Conservation (phyloP, 2,797 vertebrate genomes). For the Petrocephalus sullivani region DNA sequence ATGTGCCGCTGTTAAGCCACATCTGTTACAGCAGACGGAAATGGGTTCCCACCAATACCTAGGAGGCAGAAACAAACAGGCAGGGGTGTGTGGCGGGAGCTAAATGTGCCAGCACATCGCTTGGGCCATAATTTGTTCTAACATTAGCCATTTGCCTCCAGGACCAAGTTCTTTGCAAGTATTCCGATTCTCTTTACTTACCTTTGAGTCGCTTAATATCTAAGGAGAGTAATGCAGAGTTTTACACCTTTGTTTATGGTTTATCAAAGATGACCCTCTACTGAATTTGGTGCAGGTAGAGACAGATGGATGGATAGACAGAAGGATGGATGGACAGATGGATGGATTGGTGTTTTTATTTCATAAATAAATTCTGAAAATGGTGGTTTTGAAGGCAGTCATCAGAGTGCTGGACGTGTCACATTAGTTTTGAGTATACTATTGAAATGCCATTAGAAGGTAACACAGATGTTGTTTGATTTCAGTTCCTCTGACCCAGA, state of each 20-base stretch:
- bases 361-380: constrained; percentile 1
- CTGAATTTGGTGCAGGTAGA: background rate
- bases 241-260: background rate
- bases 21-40: constrained; percentile 10
- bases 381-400: background rate
- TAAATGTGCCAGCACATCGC: background rate
- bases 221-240: background rate
- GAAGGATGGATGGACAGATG: background rate
- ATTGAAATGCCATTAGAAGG: background rate
- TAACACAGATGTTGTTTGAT: background rate
- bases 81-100: background rate
- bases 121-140: constrained; percentile 12
- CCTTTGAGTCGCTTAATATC: background rate
- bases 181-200: background rate
- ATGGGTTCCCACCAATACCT: background rate
- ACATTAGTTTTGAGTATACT: background rate
- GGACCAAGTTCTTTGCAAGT: background rate
- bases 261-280: background rate
- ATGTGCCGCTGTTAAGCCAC: background rate
- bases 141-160: background rate
- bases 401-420: background rate
- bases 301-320: background rate
- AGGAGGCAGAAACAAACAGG: constrained; percentile 13
- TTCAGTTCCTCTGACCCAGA: background rate
- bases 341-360: background rate